Base-by-base conservation (phyloP, 2,888 invertebrate genomes). In the Tetrapedia diversipes region DNA sequence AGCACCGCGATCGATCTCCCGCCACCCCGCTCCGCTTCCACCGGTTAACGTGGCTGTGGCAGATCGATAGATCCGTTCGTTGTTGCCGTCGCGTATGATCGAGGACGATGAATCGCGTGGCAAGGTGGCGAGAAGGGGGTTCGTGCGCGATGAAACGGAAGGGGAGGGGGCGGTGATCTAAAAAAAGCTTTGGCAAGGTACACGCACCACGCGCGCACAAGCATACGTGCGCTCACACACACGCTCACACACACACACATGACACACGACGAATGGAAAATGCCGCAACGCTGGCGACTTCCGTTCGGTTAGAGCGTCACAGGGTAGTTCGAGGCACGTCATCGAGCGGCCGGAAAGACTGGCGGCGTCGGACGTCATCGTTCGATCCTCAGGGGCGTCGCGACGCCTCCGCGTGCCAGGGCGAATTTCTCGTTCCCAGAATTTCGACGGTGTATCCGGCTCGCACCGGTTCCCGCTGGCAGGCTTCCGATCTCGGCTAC, bases 331-430 rank as follows among this genome's bases (percentile, higher is more conserved):
- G 19, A n/a, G 39, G 7, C n/a, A 65, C 77, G 77, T 72, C 72
- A 77, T 32, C 72, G 61, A 24, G 19, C 4, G n/a, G 37, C 11
- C 53, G 51, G 43, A 75, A 51, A 53, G 61, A 10, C 22, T 16
- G 24, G 6, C 41, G 39, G 8, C 34, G 54, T 27, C 24, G 29
- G 39, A 77, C 77, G 77, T 77, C 77, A 77, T 22, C 54, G 77
- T 71, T 79, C 71, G 64, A 68, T 37, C 45, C n/a, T n/a, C 78
- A 66, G 65, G 66, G 29, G 56, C 72, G 73, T 81, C 72, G 54
- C 78, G 81, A 72, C 53, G 73, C 32, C 47, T 32, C n/a, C n/a
- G 0, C 14, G 65, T 29, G 65, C 77, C 70, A 77, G 45, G 47
- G 41, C 19, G 29, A 27, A 45, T 54, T n/a, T n/a, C 63, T 41